phyloP scores from a whole-genome alignment of 2,797 vertebrate genomes.

The Ispidina lecontei region DNA sequence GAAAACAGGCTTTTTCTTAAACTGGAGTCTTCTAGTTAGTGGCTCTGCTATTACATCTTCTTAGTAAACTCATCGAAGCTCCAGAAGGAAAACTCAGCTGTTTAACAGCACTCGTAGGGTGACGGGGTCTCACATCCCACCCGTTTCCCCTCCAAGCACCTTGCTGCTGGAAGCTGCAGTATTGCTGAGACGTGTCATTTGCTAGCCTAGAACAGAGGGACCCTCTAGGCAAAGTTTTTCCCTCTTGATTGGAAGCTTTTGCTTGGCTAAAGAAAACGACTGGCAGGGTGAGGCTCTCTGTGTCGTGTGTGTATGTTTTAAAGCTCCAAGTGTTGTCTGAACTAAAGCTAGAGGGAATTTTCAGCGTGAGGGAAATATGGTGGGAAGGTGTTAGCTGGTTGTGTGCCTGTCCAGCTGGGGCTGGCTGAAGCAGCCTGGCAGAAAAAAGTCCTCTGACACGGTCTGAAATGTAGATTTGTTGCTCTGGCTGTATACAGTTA shows the following conservation, averaged over 20 bases:
- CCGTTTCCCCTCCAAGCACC: background rate
- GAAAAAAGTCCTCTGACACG: background rate
- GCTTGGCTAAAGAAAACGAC: background rate
- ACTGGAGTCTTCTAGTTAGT: background rate
- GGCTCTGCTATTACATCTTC: background rate
- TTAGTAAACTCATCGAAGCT: background rate
- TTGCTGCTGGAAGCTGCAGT: background rate
- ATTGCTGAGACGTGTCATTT: background rate
- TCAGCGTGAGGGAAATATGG: background rate
- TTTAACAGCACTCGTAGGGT: background rate
- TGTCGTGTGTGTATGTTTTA: background rate
- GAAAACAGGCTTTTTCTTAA: background rate
- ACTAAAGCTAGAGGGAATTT: background rate
- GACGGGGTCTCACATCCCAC: background rate
- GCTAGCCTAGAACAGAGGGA: background rate
- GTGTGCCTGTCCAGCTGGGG: background rate
- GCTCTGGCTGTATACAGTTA: background rate
- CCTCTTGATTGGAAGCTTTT: background rate
- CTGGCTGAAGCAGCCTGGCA: background rate
- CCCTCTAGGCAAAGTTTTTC: background rate
- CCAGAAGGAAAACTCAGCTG: background rate
- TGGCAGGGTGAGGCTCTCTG: background rate
- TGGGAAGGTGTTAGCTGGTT: rapidly evolving
- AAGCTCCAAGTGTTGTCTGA: background rate
- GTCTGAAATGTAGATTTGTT: background rate